Evolutionary conservation across 2,113 vertebrate genomes (phyloP), one percentile per base, ranked within the genome.

Genomic region (Austrofundulus limnaeus): DNA sequence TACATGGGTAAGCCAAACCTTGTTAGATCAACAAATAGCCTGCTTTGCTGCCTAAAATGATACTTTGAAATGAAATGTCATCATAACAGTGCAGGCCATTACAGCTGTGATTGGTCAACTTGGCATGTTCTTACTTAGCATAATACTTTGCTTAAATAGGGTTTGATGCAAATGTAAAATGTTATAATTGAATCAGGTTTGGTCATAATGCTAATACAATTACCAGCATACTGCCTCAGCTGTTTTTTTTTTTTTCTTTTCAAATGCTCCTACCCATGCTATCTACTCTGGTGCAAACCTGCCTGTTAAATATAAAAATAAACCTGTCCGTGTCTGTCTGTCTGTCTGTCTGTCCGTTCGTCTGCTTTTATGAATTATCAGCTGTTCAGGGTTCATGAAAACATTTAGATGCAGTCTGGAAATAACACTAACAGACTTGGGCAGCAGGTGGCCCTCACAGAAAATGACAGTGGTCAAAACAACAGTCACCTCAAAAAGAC

Each of bases 401-500:
- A 15, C 11, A 19, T 16, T 23, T 57, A 19, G 55, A 43, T 43
- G n/a, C 16, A 28, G 2, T 28, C 41, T n/a, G 24, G 1, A n/a
- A 43, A 5, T 28, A 1, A 42, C 16, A 28, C 21, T 8, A 42
- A 43, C 17, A 45, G 4, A 60, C 47, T 59, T 47, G 4, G 14
- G 14, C 6, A 2, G 13, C 6, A 2, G 13, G 24, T 13, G 5
- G 15, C 15, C 13, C n/a, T 16, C 16, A 24, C 20, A 39, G 4
- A 39, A 47, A 46, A 52, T 46, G 12, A 53, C 21, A 64, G 2
- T 23, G 34, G 19, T 57, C 17, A 58, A 69, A 61, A 51, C 23
- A 43, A 15, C 34, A 48, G 24, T 24, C 15, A 42, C 56, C 73
- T 56, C 14, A 25, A 5, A 7, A 6, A 48, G 5, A 23, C 12